phyloP scores from a whole-genome alignment of 2,113 vertebrate species.

The Mixornis gularis region DNA sequence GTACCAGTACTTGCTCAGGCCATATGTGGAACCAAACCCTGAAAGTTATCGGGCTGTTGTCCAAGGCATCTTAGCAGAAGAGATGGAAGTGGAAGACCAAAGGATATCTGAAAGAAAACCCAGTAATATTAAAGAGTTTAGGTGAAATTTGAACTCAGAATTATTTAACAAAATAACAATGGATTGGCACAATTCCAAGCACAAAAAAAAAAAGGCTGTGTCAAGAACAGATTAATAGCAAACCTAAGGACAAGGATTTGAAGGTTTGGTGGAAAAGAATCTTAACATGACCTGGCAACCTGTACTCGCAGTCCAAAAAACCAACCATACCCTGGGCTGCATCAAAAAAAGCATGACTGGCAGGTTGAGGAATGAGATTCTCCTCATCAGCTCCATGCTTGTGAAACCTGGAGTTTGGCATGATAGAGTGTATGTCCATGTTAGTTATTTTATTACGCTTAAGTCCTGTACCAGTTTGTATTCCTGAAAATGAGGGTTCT shows the following conservation, averaged over 20 bases:
- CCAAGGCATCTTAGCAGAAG: neutral
- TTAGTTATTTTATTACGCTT: neutral
- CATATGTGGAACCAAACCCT: neutral
- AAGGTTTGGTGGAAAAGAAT: neutral
- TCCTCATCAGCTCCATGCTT: neutral
- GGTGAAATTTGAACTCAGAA: neutral
- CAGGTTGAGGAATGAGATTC: neutral
- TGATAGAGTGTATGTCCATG: neutral
- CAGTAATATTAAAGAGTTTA: neutral
- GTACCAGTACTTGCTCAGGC: neutral
- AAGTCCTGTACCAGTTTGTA: neutral
- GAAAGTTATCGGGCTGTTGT: neutral
- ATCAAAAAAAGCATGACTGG: neutral
- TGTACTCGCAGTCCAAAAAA: neutral
- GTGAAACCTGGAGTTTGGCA: neutral
- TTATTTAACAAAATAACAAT: neutral
- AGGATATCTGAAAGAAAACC: neutral
- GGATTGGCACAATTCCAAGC: neutral
- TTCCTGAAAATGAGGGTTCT: neutral
- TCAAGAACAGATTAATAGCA: neutral
- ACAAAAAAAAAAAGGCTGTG: neutral
- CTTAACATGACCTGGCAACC: neutral
- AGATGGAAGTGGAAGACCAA: neutral
- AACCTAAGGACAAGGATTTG: neutral
- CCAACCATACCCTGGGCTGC: neutral